Percentiles rank a stretch among this genome's conserved stretches.
Conservation (phyloP, 2,888 invertebrate genomes). For the Saturnia japonica region DNA sequence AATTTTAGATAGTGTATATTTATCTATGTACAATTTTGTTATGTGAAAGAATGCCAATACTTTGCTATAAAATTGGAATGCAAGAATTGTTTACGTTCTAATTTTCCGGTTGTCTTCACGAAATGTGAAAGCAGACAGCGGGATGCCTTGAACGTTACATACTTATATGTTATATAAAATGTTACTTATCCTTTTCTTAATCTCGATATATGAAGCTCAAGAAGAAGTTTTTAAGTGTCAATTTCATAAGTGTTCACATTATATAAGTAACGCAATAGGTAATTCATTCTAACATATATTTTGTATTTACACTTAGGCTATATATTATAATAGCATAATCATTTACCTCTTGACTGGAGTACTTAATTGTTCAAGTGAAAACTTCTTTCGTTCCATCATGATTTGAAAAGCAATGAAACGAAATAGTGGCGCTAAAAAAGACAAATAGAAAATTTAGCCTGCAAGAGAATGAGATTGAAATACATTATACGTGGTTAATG, state of each 20-base stretch:
- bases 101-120: constrained; percentile 79
- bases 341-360: neutral
- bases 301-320: neutral
- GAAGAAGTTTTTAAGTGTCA: neutral
- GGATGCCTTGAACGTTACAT: constrained; percentile 55
- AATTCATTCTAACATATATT: constrained; percentile 29
- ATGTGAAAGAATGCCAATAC: neutral
- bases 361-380: too few species aligned
- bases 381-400: too few species aligned
- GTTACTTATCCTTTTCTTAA: constrained; percentile 57
- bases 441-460: too few species aligned
- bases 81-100: constrained; percentile 67
- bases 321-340: neutral
- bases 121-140: constrained; percentile 59
- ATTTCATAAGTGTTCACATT: constrained; percentile 39
- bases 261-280: constrained; percentile 49
- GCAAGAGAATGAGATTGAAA: too few species aligned
- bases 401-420: too few species aligned
- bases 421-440: too few species aligned
- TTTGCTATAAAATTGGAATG: constrained; percentile 6
- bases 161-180: constrained; percentile 38
- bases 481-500: too few species aligned
- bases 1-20: neutral
- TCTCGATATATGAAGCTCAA: neutral
- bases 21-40: neutral